Evolutionary conservation across 1,140 invertebrate genomes (phyloP).

Genomic region (Zaprionus tsacasi): DNA sequence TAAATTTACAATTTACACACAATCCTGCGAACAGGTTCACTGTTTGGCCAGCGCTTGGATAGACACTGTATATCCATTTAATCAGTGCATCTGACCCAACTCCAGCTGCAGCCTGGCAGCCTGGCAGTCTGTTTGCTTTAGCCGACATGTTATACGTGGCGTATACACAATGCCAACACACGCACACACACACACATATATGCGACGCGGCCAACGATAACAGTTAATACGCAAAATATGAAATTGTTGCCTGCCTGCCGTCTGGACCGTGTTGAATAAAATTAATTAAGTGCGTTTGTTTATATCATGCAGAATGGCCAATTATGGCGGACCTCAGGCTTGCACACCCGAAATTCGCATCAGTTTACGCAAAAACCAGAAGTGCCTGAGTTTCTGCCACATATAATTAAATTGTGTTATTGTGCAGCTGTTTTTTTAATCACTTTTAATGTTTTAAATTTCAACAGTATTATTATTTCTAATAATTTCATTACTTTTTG

Average conservation of each 20-base stretch:
- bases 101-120: not conserved
- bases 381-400: not conserved
- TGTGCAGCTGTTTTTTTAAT: too few relatives aligned
- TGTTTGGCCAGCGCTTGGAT: slow-evolving; percentile 58
- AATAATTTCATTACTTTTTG: not conserved
- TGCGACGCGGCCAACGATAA: slow-evolving; percentile 56
- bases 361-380: not conserved
- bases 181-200: slow-evolving; percentile 1
- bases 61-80: slow-evolving; percentile 74
- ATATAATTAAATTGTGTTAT: not conserved
- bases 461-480: too few relatives aligned
- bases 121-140: slow-evolving; percentile 52
- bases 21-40: slow-evolving; percentile 29
- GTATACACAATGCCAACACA: slow-evolving; percentile 49
- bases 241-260: slow-evolving; percentile 59
- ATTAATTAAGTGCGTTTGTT: slow-evolving; percentile 72
- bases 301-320: slow-evolving; percentile 43
- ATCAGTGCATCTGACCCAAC: slow-evolving; percentile 60
- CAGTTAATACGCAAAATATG: slow-evolving; percentile 74
- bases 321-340: not conserved
- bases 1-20: slow-evolving; percentile 73
- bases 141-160: slow-evolving; percentile 26
- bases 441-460: not conserved
- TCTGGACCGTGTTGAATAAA: slow-evolving; percentile 62
- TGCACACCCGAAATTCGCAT: not conserved